Evolutionary conservation across 2,113 vertebrate genomes (phyloP), one percentile per base, ranked within the genome.

Genomic region (Rhizomys pruinosus): DNA sequence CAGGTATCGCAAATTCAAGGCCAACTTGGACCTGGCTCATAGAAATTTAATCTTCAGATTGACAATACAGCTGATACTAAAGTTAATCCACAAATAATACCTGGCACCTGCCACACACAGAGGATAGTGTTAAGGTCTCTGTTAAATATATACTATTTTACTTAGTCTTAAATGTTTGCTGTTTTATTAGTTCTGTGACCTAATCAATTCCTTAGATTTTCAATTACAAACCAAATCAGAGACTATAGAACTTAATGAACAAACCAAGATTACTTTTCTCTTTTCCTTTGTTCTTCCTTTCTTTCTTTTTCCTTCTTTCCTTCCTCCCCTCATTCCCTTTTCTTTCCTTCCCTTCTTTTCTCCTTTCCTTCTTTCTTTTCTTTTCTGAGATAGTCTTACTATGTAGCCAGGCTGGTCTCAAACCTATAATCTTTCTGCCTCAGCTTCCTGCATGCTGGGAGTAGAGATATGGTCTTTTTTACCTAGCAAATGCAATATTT

Each of bases 141-240:
- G 44, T 77, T 82, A 88, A 88, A 74, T 52, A 78, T 34, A 20
- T 52, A 52, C n/a, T 20, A 39, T 93, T 86, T 94, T 85, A 86
- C 10, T 94, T 90, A 87, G 72, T n/a, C 52, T 87, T 34, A 89
- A 63, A 63, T 63, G 16, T 61, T 74, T 87, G 25, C 17, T 74
- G 34, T 81, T 17, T 82, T 11, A 47, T 2, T 19, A 69, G 3
- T 57, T 92, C 6, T 74, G 2, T 12, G 42, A 29, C 7, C 39
- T 93, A 66, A 42, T 39, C 68, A 69, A 92, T 90, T 72, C 93
- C 32, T 81, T 59, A 84, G 27, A 84, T 27, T 89, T 37, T 80
- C n/a, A 94, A 12, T 88, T 77, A 71, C 59, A 88, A 87, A 63
- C 42, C 23, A 81, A 57, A 44, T 61, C 34, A 64, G 16, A 7